These are phyloP conservation scores for Hedychridium roseum DNA, from an alignment of 2,888 invertebrate species.

Conservation along the genomic window DNA sequence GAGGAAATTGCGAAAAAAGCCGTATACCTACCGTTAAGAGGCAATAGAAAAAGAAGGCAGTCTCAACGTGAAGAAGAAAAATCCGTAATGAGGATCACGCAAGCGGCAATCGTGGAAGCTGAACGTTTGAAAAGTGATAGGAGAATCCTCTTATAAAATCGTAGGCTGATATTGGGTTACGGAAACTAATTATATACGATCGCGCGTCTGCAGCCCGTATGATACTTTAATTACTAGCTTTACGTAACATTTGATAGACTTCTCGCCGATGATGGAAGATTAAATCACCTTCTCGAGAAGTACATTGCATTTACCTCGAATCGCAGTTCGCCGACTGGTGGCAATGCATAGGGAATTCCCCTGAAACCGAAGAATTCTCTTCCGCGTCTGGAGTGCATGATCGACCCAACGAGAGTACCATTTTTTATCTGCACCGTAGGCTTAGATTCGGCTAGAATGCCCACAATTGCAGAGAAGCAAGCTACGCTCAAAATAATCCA, in stretches of 20 bases:
- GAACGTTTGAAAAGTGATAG: too few species aligned
- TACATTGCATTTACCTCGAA: constrained; percentile 68
- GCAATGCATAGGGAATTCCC: constrained; percentile 72
- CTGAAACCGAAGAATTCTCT: constrained; percentile 70
- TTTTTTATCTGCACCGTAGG: constrained; percentile 62
- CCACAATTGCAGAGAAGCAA: constrained; percentile 4
- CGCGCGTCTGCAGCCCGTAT: too few species aligned
- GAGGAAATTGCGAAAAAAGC: too few species aligned
- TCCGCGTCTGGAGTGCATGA: constrained; percentile 68
- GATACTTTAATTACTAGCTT: too few species aligned
- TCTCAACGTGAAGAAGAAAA: neutral
- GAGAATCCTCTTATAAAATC: too few species aligned
- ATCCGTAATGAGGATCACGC: neutral
- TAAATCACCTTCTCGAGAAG: neutral
- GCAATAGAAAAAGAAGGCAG: too few species aligned
- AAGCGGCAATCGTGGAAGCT: too few species aligned
- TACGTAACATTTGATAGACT: too few species aligned
- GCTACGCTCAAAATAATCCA: constrained; percentile 7
- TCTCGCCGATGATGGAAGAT: too few species aligned
- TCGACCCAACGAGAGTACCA: constrained; percentile 68
- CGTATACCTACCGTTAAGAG: too few species aligned
- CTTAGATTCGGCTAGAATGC: constrained; percentile 41
- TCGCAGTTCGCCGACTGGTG: constrained; percentile 70
- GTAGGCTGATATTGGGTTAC: too few species aligned
- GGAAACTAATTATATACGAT: too few species aligned